A percentile compares a stretch with the other conserved stretches of the same genome.
These are phyloP conservation scores for Parambassis ranga DNA, from an alignment of 2,797 vertebrate species.

Conservation along the genomic window DNA sequence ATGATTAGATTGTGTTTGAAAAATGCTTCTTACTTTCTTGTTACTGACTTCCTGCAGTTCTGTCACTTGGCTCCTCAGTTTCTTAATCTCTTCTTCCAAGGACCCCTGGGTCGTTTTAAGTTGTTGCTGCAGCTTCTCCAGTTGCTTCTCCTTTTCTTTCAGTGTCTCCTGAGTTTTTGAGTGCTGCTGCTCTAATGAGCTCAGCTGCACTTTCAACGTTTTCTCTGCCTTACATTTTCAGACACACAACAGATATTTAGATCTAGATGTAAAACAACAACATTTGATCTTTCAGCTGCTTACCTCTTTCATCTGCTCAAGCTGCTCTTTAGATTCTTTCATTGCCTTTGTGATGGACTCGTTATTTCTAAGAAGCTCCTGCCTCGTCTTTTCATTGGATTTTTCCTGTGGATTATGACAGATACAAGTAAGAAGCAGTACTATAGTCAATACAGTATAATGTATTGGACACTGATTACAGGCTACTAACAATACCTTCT, in stretches of 20 bases:
- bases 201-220: constrained; percentile 82
- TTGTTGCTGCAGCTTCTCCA: constrained; percentile 82
- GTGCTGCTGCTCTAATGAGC: constrained; percentile 78
- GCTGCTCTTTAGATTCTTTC: constrained; percentile 82
- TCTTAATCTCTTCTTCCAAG: constrained; percentile 84
- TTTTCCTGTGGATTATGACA: constrained; percentile 83
- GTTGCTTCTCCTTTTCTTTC: constrained; percentile 84
- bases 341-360: constrained; percentile 83
- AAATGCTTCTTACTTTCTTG: constrained; percentile 81
- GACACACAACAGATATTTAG: neutral
- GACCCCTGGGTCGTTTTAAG: constrained; percentile 83
- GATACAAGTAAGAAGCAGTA: neutral
- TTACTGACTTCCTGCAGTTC: constrained; percentile 80
- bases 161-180: constrained; percentile 79
- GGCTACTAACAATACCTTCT: constrained; percentile 81
- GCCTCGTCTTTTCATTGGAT: constrained; percentile 84
- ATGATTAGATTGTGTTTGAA: neutral
- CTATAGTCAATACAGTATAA: neutral
- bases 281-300: neutral
- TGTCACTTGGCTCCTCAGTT: constrained; percentile 80
- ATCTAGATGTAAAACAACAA: neutral
- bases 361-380: constrained; percentile 84
- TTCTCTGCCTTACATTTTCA: constrained; percentile 80
- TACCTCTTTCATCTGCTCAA: constrained; percentile 89
- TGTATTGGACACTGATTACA: neutral